Conservation (phyloP, 1,140 invertebrate species). For the Mycetomoellerius zeteki region DNA sequence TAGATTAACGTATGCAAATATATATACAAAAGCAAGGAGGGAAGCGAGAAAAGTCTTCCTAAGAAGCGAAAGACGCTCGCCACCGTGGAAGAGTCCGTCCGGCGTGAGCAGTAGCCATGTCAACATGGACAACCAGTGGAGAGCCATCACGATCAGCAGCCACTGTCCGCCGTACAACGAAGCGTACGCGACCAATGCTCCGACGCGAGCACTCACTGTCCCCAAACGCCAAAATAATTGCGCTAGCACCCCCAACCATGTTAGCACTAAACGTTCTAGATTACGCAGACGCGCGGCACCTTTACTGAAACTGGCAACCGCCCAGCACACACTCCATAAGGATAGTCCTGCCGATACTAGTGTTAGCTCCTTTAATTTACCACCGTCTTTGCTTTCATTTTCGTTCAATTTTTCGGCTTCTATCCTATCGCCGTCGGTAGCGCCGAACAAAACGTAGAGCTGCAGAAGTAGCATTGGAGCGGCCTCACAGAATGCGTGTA, state of each 20-base stretch:
- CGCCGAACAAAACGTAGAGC: conserved; percentile 90
- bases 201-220: conserved; percentile 94
- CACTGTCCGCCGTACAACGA: conserved; percentile 90
- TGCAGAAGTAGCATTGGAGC: conserved; percentile 95
- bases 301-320: conserved; percentile 96
- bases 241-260: conserved; percentile 94
- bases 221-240: conserved; percentile 94
- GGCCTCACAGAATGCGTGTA: conserved; percentile 95
- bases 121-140: conserved; percentile 95
- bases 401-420: conserved; percentile 68
- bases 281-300: conserved; percentile 92
- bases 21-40: conserved; percentile 94
- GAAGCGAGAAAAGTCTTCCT: conserved; percentile 91
- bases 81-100: conserved; percentile 92
- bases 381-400: conserved; percentile 70
- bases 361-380: conserved; percentile 91
- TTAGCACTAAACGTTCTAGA: conserved; percentile 94
- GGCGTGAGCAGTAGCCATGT: conserved; percentile 94
- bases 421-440: conserved; percentile 68
- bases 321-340: conserved; percentile 95
- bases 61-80: conserved; percentile 90
- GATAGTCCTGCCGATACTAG: conserved; percentile 94
- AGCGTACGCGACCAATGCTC: conserved; percentile 94
- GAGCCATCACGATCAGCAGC: conserved; percentile 92
- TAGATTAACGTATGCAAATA: conserved; percentile 96